Percentiles rank a stretch among this genome's conserved stretches.
Evolutionary conservation across 2,797 vertebrate species (phyloP).

Genomic region (Falco berigora): DNA sequence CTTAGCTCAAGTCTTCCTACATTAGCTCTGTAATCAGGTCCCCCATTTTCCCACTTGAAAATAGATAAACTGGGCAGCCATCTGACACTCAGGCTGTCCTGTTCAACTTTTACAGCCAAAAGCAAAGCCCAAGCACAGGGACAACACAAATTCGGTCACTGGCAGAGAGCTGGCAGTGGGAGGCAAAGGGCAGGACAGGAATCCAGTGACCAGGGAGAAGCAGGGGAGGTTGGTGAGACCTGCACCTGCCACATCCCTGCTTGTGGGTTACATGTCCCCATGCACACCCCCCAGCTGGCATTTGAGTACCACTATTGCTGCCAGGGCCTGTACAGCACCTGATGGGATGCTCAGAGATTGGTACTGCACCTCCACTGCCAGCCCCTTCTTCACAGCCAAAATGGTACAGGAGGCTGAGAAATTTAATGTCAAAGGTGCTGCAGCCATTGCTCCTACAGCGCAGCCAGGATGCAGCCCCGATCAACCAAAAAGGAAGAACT

Average conservation of each 20-base stretch:
- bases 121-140: neutral
- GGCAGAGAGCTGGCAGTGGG: neutral
- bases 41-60: neutral
- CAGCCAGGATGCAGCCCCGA: neutral
- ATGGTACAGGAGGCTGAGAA: neutral
- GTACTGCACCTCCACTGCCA: neutral
- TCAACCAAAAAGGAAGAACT: neutral
- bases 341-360: neutral
- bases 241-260: neutral
- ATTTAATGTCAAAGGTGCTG: neutral
- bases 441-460: neutral
- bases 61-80: neutral
- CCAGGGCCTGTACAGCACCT: fast-evolving
- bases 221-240: neutral
- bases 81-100: neutral
- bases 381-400: neutral
- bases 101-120: neutral
- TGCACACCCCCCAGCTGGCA: neutral
- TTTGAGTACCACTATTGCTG: neutral
- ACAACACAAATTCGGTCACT: neutral
- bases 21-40: neutral
- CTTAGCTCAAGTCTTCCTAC: neutral
- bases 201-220: neutral
- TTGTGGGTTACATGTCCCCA: neutral
- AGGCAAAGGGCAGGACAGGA: neutral